Conservation (phyloP, 2,113 vertebrate genomes). For the Scolopax mira region DNA sequence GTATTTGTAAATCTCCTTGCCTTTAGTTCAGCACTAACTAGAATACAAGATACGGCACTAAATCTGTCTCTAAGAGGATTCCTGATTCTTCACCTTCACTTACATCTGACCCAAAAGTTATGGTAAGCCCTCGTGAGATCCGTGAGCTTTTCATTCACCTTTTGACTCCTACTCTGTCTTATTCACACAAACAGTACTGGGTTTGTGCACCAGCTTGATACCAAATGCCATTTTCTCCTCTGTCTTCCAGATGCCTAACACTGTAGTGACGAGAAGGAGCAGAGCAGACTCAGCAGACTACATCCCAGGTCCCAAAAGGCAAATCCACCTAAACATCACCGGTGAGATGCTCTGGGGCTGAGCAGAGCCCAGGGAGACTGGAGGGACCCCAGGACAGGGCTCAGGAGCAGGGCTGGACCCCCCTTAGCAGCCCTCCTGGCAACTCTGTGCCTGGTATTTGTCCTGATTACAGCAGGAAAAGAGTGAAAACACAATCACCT, state of each 20-base stretch:
- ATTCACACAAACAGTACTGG: background rate
- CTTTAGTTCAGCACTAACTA: background rate
- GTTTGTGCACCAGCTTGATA: background rate
- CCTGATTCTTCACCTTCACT: background rate
- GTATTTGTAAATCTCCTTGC: background rate
- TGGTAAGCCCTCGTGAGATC: background rate
- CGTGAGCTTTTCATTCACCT: background rate
- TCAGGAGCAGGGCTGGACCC: background rate
- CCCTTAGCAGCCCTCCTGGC: background rate
- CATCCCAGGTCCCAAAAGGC: background rate
- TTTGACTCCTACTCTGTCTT: background rate
- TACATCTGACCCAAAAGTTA: conserved; percentile 3
- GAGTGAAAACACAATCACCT: conserved; percentile 36
- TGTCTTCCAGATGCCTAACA: background rate
- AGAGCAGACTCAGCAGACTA: background rate
- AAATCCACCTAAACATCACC: background rate
- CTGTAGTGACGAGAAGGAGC: background rate
- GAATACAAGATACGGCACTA: background rate
- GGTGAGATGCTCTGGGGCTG: background rate
- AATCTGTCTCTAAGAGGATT: background rate
- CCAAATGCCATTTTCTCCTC: background rate
- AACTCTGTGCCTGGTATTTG: background rate
- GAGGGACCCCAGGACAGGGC: background rate
- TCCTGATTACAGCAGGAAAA: conserved; percentile 49
- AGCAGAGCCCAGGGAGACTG: background rate